Conservation (phyloP, 2,113 vertebrate species). For the Psophia crepitans region DNA sequence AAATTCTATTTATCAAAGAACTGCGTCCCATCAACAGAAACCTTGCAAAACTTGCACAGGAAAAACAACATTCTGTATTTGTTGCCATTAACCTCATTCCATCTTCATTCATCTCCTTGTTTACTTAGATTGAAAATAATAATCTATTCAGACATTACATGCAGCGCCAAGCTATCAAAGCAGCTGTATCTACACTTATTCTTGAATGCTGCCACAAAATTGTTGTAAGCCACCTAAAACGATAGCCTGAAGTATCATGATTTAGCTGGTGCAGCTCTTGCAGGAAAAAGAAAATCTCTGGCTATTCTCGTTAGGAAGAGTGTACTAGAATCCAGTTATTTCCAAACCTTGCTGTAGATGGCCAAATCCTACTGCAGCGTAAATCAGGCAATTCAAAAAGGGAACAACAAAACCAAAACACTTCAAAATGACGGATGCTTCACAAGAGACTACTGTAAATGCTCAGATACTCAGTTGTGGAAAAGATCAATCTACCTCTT, state of each 20-base stretch:
- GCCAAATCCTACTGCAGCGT: not conserved
- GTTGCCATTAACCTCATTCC: slow-evolving; percentile 1
- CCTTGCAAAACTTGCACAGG: not conserved
- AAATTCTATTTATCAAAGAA: not conserved
- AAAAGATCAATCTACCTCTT: not conserved
- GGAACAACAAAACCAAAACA: not conserved
- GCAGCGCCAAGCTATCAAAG: not conserved
- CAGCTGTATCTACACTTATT: not conserved
- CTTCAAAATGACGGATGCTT: not conserved
- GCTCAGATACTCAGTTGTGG: not conserved
- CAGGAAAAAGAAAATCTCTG: not conserved
- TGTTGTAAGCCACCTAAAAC: not conserved
- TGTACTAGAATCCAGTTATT: not conserved
- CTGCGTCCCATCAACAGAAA: not conserved
- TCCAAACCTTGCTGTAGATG: not conserved
- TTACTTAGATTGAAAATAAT: slow-evolving; percentile 19
- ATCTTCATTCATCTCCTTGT: not conserved
- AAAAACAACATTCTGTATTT: not conserved
- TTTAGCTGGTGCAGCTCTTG: not conserved
- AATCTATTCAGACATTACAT: not conserved
- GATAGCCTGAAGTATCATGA: not conserved
- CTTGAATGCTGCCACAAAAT: not conserved
- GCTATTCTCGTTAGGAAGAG: not conserved
- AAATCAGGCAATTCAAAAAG: not conserved
- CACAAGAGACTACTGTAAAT: not conserved